These are phyloP conservation scores for Terebella lapidaria DNA, from an alignment of 2,888 invertebrate genomes.

Conservation along the genomic window DNA sequence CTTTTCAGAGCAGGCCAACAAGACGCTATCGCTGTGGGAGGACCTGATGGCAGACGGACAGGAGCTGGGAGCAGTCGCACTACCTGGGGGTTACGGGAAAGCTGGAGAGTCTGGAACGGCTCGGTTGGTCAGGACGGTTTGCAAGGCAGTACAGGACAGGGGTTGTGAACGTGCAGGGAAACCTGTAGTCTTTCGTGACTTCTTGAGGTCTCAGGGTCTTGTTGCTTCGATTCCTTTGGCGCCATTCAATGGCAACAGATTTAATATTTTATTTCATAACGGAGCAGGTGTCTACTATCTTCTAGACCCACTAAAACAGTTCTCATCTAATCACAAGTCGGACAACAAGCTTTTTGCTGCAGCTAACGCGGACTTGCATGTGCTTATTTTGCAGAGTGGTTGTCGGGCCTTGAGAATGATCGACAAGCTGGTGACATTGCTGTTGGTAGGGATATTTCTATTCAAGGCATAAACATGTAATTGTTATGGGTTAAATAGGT, in stretches of 20 bases:
- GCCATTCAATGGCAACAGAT: conserved; percentile 7
- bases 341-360: neutral
- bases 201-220: neutral
- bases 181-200: neutral
- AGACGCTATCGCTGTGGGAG: neutral
- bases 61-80: neutral
- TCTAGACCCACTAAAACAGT: neutral
- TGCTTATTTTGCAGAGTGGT: neutral
- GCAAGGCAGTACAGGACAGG: neutral
- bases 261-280: conserved; percentile 9
- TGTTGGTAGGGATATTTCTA: too few species aligned
- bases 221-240: neutral
- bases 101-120: neutral
- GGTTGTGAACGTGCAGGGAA: neutral
- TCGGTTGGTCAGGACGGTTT: neutral
- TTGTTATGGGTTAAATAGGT: neutral
- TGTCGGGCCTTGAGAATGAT: conserved; percentile 2
- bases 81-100: neutral
- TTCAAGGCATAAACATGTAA: neutral
- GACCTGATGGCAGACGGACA: neutral
- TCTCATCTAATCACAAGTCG: neutral
- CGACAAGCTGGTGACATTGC: neutral
- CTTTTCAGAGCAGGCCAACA: neutral
- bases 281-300: conserved; percentile 6
- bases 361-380: neutral